Evolutionary conservation across 2,888 invertebrate species (phyloP), one percentile per base, ranked within the genome.

Genomic region (Urechis unicinctus): DNA sequence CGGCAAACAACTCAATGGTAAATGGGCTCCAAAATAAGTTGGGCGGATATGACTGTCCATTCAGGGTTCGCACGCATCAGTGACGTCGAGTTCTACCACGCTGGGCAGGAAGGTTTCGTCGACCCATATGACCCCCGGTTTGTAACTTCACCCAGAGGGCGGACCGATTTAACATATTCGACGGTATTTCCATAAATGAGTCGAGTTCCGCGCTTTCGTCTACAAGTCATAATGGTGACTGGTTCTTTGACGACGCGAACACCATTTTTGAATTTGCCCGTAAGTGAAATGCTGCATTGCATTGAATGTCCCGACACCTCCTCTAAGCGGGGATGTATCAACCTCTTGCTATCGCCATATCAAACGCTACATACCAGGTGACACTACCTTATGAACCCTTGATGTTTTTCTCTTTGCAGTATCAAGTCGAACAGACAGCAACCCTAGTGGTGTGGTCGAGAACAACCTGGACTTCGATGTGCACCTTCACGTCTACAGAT

Each of bases 91-190:
- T 24, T 65, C 29, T 61, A 52, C 24, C 55, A 66, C 47, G 61
- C 54, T 2, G 66, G 66, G 5, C 66, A 66, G 43, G 66, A 62
- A n/a, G 66, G 61, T 57, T 36, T 67, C n/a, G 55, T 67, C 6
- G 67, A 67, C n/a, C 56, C 67, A 0, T 67, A 67, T 47, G 60
- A 67, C 24, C 62, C 68, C 29, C 67, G 68, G 44, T 67, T 68
- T 58, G 70, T 42, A 55, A 61, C 42, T 61, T 71, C 2, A 64
- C 61, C 5, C 61, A 65, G 21, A 50, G 60, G 9, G 72, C 75
- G 0, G 75, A 76, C 55, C 50, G 66, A 21, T 66, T 76, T 28
- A 58, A 61, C 24, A 55, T 73, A 17, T 62, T 64, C 41, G 62
- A 66, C 1, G 60, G 56, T 4, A 56, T 52, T 0, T 54, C 56